phyloP scores from a whole-genome alignment of 1,140 invertebrate species.

The Saccostrea glomerata region DNA sequence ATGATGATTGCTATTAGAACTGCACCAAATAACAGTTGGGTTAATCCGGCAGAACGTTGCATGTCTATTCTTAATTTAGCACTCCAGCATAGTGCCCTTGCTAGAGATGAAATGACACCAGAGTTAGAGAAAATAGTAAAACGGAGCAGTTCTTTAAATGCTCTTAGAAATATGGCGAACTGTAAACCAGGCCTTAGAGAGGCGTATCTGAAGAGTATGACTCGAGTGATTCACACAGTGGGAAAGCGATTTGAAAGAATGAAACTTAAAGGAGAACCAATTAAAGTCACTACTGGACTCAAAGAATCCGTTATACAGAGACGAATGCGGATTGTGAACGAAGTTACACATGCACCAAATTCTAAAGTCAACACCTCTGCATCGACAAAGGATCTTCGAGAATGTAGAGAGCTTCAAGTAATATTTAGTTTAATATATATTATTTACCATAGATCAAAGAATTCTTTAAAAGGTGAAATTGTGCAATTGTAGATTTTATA shows the following conservation, averaged over 20 bases:
- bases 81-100: not conserved
- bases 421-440: not conserved
- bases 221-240: constrained; percentile 38
- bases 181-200: constrained; percentile 43
- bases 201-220: constrained; percentile 19
- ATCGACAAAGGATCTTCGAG: constrained; percentile 3
- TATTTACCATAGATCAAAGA: not conserved
- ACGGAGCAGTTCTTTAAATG: not conserved
- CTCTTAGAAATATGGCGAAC: not conserved
- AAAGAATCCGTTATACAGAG: not conserved
- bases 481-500: not conserved
- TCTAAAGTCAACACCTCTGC: constrained; percentile 22
- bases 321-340: constrained; percentile 7
- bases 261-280: constrained; percentile 42
- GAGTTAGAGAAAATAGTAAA: constrained; percentile 44
- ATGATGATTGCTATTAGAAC: constrained; percentile 46
- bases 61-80: constrained; percentile 51
- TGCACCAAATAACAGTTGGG: constrained; percentile 48
- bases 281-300: constrained; percentile 6
- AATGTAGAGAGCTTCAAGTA: constrained; percentile 35
- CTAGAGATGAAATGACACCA: not conserved
- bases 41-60: constrained; percentile 51
- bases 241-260: constrained; percentile 40
- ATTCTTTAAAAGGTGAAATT: not conserved
- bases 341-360: not conserved